Evolutionary conservation across 2,113 vertebrate genomes (phyloP).

Genomic region (Tupaia tana): DNA sequence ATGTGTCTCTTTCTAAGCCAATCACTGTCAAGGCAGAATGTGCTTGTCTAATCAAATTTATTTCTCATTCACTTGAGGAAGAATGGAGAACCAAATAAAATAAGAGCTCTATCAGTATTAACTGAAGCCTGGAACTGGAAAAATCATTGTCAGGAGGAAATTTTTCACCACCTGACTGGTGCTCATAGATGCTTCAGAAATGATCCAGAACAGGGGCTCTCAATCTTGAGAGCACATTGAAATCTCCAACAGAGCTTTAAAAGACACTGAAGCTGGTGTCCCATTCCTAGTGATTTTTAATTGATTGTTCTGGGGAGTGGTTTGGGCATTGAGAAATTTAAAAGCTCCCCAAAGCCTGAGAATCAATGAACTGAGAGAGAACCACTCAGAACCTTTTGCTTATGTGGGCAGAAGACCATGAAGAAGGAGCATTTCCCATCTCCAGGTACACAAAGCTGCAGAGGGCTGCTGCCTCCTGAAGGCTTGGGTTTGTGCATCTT

Average conservation of each 20-base stretch:
- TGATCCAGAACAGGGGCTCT: not conserved
- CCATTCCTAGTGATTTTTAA: not conserved
- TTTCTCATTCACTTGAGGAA: not conserved
- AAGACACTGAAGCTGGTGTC: not conserved
- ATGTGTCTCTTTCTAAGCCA: not conserved
- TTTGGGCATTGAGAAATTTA: slow-evolving; percentile 16
- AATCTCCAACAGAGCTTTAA: not conserved
- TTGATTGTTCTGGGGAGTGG: not conserved
- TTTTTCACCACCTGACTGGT: not conserved
- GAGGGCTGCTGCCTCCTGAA: rapidly evolving
- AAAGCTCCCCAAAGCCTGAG: slow-evolving; percentile 2
- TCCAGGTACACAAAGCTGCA: not conserved
- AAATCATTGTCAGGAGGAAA: not conserved
- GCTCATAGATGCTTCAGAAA: not conserved
- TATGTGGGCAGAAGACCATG: not conserved
- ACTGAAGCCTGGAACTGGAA: not conserved
- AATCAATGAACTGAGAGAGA: not conserved
- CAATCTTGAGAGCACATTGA: not conserved
- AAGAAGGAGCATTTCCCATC: not conserved
- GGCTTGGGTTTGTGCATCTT: not conserved
- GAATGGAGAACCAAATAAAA: not conserved
- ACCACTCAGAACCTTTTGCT: not conserved
- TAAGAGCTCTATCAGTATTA: not conserved
- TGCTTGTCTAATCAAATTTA: not conserved
- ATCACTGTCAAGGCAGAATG: not conserved